Evolutionary conservation across 2,113 vertebrate genomes (phyloP), one percentile per base, ranked within the genome.

Genomic region (Ptilonorhynchus violaceus): DNA sequence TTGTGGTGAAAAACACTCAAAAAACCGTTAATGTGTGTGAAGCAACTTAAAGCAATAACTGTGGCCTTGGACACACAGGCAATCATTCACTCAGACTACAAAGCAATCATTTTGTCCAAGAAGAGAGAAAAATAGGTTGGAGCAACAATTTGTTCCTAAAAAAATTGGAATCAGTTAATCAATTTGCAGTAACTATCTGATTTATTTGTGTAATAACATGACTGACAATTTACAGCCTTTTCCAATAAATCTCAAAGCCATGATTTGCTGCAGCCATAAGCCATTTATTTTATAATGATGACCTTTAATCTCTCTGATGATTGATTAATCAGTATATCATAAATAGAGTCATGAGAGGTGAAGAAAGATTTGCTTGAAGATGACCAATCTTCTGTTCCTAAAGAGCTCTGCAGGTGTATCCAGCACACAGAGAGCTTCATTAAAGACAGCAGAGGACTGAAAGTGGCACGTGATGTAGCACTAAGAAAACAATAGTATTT

Each of bases 191-290:
- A 98, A 97, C 66, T 94, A 86, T 92, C 93, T 97, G 97, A 98
- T 98, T 98, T 98, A 97, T 98, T 96, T 88, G 78, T 97, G 86
- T 97, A 96, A 98, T 98, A 98, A 97, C 72, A 95, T 92, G 81
- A 96, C 93, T 97, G 94, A 96, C 96, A 97, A 97, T 98, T 98
- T 97, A 96, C 93, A 96, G 88, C 73, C 53, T 82, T 94, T 97
- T 92, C 93, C 89, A 97, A 96, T 98, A 98, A 97, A 94, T 96
- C 94, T 97, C 94, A 94, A 96, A 94, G 88, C 92, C 69, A 78
- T 96, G 96, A 98, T 98, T 97, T 98, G 95, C 94, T 97, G 82
- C 70, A 93, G 55, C 85, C 79, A 86, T 92, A 93, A 96, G 75
- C 88, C 82, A 94, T 98, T 96, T 97, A 83, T 97, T 96, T 95